A percentile compares a stretch with the other conserved stretches of the same genome.
These are phyloP conservation scores for Epizoanthus scotinus DNA, from an alignment of 92 coral and sea anemone genomes.

Conservation along the genomic window DNA sequence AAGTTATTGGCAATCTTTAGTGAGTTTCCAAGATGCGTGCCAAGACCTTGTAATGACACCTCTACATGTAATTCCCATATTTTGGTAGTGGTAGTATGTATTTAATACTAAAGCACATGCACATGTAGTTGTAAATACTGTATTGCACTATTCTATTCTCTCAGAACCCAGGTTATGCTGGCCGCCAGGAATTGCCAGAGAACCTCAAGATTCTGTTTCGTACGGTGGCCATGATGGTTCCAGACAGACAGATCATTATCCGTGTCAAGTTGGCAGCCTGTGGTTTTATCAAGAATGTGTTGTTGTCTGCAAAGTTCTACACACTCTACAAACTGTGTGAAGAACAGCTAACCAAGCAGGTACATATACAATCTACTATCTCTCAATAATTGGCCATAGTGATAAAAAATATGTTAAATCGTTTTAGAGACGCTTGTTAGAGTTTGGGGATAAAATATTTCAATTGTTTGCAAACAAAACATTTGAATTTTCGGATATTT, in stretches of 20 bases:
- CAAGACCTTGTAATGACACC: too few species aligned
- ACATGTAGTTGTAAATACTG: neutral
- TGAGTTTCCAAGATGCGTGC: too few species aligned
- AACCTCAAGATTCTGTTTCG: conserved; percentile 98
- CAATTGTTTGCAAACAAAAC: too few species aligned
- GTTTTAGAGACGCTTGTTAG: too few species aligned
- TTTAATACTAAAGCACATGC: too few species aligned
- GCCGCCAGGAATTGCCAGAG: conserved; percentile 98
- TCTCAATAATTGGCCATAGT: too few species aligned
- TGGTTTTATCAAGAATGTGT: conserved; percentile 87
- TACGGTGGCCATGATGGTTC: conserved; percentile 99
- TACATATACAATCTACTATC: neutral
- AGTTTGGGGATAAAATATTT: too few species aligned
- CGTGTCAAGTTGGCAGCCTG: conserved; percentile 96
- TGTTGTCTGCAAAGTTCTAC: conserved; percentile 90
- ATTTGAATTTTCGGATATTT: too few species aligned
- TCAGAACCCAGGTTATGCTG: conserved; percentile 99
- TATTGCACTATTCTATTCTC: neutral
- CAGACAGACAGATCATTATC: conserved; percentile 98
- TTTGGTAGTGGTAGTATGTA: too few species aligned
- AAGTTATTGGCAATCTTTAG: too few species aligned
- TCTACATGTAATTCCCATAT: too few species aligned
- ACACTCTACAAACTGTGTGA: conserved; percentile 97
- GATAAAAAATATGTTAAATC: neutral
- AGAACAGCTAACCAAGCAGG: conserved; percentile 99